These are phyloP conservation scores for Phaethon lepturus DNA, from an alignment of 2,113 vertebrate species.

Conservation along the genomic window DNA sequence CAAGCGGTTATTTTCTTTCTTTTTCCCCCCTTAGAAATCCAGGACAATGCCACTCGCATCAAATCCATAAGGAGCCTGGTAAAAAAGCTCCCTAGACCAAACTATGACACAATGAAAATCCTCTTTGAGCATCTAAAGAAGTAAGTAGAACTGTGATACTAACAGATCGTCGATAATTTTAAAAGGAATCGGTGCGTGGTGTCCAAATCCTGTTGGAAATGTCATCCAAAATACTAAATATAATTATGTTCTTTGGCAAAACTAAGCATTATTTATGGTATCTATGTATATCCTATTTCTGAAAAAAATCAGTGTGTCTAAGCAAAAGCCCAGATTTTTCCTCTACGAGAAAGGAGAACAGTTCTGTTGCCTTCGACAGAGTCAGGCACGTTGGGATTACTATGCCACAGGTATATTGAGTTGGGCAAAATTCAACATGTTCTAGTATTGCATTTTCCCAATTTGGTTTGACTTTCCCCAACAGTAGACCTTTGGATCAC, in stretches of 20 bases:
- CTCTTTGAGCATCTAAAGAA: slow-evolving; percentile 91
- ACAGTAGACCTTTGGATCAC: neutral
- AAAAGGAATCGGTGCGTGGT: rapidly evolving
- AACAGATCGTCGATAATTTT: neutral
- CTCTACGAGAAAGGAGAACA: neutral
- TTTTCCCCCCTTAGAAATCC: slow-evolving; percentile 79
- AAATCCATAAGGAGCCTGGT: slow-evolving; percentile 84
- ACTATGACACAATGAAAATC: slow-evolving; percentile 91
- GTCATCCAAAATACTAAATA: neutral
- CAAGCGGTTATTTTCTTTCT: neutral
- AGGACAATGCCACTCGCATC: slow-evolving; percentile 78
- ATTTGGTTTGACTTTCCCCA: neutral
- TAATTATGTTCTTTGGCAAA: neutral
- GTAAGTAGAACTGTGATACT: slow-evolving; percentile 70
- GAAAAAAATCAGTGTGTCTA: neutral
- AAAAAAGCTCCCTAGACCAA: slow-evolving; percentile 85
- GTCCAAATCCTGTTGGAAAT: neutral
- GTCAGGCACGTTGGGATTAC: neutral
- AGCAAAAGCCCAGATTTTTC: neutral
- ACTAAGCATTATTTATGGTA: neutral
- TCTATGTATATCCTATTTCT: neutral
- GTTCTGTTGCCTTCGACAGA: neutral
- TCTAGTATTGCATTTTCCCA: neutral
- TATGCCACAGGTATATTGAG: neutral
- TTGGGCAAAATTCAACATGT: neutral